Evolutionary conservation across 1,140 invertebrate genomes (phyloP), one percentile per base, ranked within the genome.

Genomic region (Potamilus streckersoni): DNA sequence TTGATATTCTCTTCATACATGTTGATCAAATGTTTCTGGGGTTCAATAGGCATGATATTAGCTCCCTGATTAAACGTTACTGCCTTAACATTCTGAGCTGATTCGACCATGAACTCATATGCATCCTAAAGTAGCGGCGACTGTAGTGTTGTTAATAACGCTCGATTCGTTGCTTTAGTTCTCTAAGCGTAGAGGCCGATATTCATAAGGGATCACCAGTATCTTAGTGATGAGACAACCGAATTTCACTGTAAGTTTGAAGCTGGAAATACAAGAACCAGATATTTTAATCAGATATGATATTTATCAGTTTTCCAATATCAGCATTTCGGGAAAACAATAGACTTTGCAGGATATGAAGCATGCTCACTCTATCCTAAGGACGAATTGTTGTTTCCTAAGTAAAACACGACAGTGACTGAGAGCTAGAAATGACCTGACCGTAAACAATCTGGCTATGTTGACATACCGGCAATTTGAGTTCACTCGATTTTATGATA

Each of bases 351-450:
- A 31, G 2, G 27, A 15, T 20, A 27, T 61, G 38, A 2, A 61
- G 58, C 27, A 16, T 27, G 2, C 27, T 61, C 62, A 38, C 62
- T 71, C 27, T 31, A 31, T 27, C 23, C 62, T 49, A 61, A 71
- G 38, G 58, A 71, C 60, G 69, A 60, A 71, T 61, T 71, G 38
- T 61, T 71, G 60, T 62, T 61, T 71, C 16, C 69, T 71, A 61
- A 62, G 60, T 6, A 62, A 61, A 12, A 71, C 27, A 31, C 62
- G 59, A 71, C 69, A 71, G 31, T 61, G 60, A 31, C 62, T 60
- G 16, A 38, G 11, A 27, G 58, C n/a, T 60, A 71, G 63, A 20
- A 72, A 72, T 49, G 63, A 31, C 27, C 1, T 1, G 27, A 31
- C 27, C 27, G 27, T 1, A 31, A 31, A 31, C 27, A 31, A 31